Conservation (phyloP, 2,888 invertebrate species). For the Ectemnius continuus region DNA sequence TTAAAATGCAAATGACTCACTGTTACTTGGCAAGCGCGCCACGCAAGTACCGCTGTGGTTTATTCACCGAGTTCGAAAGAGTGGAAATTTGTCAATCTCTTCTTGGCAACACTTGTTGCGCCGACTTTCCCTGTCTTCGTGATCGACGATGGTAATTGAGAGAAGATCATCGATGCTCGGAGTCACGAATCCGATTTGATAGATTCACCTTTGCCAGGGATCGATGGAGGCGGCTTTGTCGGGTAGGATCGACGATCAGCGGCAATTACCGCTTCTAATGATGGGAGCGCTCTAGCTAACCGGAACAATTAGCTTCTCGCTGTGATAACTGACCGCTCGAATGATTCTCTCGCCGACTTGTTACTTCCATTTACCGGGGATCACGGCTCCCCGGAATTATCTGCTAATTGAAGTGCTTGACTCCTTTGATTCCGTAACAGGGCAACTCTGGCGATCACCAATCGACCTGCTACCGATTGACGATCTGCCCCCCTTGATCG, state of each 20-base stretch:
- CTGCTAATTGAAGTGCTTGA: constrained; percentile 23
- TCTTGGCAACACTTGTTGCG: no score
- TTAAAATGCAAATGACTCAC: no score
- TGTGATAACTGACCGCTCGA: constrained; percentile 24
- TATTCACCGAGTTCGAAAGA: no score
- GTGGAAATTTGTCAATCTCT: no score
- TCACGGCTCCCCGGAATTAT: constrained; percentile 24
- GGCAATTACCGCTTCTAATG: constrained; percentile 28
- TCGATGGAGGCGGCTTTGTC: constrained; percentile 30
- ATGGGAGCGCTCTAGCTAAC: constrained; percentile 23
- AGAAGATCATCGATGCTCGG: constrained; percentile 3
- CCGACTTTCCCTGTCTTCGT: neutral
- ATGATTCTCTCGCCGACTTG: constrained; percentile 16
- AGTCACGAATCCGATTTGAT: constrained; percentile 40
- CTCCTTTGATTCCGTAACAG: constrained; percentile 24
- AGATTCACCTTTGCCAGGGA: constrained; percentile 19
- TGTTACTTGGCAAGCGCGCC: no score
- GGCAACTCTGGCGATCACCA: constrained; percentile 8
- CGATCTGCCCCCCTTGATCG: no score
- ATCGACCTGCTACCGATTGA: constrained; percentile 21
- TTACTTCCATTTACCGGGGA: constrained; percentile 42
- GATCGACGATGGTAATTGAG: constrained; percentile 1
- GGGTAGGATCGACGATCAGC: constrained; percentile 37
- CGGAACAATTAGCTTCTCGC: constrained; percentile 29
- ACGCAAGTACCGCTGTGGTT: no score